Base-by-base conservation (phyloP, 2,888 invertebrate genomes). In the Dicranocentrus wangi region DNA sequence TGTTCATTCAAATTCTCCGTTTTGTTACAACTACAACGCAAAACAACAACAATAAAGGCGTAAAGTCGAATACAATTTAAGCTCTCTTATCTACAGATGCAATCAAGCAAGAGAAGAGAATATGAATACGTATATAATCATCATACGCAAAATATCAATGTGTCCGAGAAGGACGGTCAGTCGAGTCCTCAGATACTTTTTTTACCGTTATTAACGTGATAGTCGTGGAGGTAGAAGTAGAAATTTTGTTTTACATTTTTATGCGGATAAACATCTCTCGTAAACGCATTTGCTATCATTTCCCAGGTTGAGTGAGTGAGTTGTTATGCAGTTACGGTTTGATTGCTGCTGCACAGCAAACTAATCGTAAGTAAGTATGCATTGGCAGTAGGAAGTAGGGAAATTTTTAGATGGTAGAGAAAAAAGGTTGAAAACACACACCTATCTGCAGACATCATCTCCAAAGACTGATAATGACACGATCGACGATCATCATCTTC, bases 21-120 rank as follows among this genome's bases (percentile, higher is more conserved):
- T 69, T 71, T 43, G 71, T 71, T 42, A 60, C 21, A 27, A n/a
- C n/a, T n/a, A n/a, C n/a, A n/a, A n/a, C n/a, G n/a, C n/a, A n/a
- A n/a, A n/a, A n/a, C n/a, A n/a, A n/a, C n/a, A n/a, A n/a, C n/a
- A n/a, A n/a, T n/a, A n/a, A n/a, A n/a, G n/a, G n/a, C n/a, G n/a
- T n/a, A n/a, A n/a, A n/a, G n/a, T n/a, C n/a, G n/a, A n/a, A n/a
- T n/a, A n/a, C n/a, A n/a, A n/a, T n/a, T 25, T 60, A 47, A 61
- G 25, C 21, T 27, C 25, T 3, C 61, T 47, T 73, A 73, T 73
- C 73, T 25, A 42, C 2, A 25, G 61, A 39, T 42, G 25, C 63
- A 61, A 73, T 65, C 42, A 39, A 53, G 51, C 61, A 72, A 72
- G 51, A 51, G 63, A 53, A 47, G 47, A 47, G 47, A n/a, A 47